phyloP scores from a whole-genome alignment of 2,888 invertebrate species.

The Digitonthophagus gazella region DNA sequence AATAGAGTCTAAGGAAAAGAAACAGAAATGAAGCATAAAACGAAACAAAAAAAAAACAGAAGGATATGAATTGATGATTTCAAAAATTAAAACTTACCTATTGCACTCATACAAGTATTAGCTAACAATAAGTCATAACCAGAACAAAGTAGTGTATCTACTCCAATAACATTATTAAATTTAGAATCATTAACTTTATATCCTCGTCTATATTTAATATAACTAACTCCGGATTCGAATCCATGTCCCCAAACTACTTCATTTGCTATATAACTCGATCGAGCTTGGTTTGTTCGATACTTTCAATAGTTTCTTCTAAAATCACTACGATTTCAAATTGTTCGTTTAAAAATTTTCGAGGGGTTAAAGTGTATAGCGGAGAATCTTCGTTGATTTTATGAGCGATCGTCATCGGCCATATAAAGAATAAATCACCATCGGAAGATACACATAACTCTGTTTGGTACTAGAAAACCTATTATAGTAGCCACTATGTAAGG shows the following conservation, averaged over 20 bases:
- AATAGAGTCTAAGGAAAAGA: constrained; percentile 27
- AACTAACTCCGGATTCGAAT: constrained; percentile 75
- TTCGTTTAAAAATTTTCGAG: constrained; percentile 81
- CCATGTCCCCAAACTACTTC: constrained; percentile 88
- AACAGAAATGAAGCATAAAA: constrained; percentile 3
- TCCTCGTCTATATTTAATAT: constrained; percentile 66
- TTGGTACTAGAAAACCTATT: no score
- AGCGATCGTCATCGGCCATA: constrained; percentile 94
- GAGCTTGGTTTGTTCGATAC: constrained; percentile 80
- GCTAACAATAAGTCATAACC: constrained; percentile 66
- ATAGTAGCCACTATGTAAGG: no score
- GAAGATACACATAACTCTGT: constrained; percentile 73
- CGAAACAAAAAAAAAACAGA: constrained; percentile 2
- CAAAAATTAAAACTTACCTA: constrained; percentile 26
- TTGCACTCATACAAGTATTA: constrained; percentile 22
- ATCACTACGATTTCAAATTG: constrained; percentile 86
- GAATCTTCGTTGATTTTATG: constrained; percentile 84
- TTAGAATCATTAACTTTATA: constrained; percentile 87
- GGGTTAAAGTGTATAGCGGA: constrained; percentile 86
- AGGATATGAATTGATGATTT: neutral
- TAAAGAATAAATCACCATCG: constrained; percentile 85
- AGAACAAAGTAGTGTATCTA: constrained; percentile 86
- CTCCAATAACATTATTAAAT: constrained; percentile 79
- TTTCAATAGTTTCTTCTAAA: constrained; percentile 86
- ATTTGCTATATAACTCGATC: constrained; percentile 75